These are phyloP conservation scores for Mythimna vitellina DNA, from an alignment of 2,888 invertebrate genomes.

Conservation along the genomic window DNA sequence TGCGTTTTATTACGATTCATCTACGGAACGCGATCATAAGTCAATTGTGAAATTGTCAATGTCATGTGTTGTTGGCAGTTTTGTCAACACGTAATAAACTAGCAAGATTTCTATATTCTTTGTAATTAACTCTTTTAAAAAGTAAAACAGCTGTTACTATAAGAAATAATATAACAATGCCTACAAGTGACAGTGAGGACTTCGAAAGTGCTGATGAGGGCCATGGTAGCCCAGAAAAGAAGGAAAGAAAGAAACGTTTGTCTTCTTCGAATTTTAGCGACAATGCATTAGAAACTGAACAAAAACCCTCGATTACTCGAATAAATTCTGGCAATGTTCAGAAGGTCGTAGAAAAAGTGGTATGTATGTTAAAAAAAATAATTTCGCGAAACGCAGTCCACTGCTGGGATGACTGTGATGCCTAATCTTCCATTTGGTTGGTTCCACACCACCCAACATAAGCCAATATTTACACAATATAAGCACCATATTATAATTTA, in stretches of 20 bases:
- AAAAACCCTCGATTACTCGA: slow-evolving; percentile 64
- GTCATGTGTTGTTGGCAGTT: slow-evolving; percentile 62
- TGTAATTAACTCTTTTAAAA: slow-evolving; percentile 8
- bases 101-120: slow-evolving; percentile 19
- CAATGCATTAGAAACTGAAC: slow-evolving; percentile 76
- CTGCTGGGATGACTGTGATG: not conserved
- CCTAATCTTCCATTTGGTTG: not conserved
- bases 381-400: not conserved
- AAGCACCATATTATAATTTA: not conserved
- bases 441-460: not conserved
- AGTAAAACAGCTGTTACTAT: slow-evolving; percentile 7
- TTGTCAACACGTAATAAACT: slow-evolving; percentile 62
- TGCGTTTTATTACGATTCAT: not conserved
- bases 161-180: slow-evolving; percentile 83
- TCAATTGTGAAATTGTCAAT: slow-evolving; percentile 47
- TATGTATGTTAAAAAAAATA: slow-evolving; percentile 32
- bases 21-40: slow-evolving; percentile 38
- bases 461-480: not conserved
- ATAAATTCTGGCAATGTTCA: slow-evolving; percentile 38
- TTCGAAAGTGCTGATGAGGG: slow-evolving; percentile 95
- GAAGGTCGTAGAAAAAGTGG: slow-evolving; percentile 59
- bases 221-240: slow-evolving; percentile 78
- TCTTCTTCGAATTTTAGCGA: slow-evolving; percentile 86
- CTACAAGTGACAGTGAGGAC: slow-evolving; percentile 94
- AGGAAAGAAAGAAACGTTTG: slow-evolving; percentile 80